Evolutionary conservation across 2,797 vertebrate species (phyloP).

Genomic region (Coregonus suidteri): DNA sequence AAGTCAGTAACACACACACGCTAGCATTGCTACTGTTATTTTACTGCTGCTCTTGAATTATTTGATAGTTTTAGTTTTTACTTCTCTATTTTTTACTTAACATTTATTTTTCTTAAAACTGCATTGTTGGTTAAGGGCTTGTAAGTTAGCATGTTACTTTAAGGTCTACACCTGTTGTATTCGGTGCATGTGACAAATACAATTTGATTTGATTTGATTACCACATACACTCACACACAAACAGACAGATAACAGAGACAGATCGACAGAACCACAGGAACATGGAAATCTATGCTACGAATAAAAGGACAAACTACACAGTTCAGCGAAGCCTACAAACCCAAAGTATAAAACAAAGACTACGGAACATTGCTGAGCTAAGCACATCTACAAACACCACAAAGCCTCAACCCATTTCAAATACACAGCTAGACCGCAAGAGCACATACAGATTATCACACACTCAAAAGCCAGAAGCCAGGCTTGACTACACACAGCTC

Average conservation of each 20-base stretch:
- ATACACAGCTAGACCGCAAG: too few species aligned
- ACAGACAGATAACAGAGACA: background rate
- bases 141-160: too few species aligned
- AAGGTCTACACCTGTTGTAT: too few species aligned
- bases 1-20: constrained; percentile 17
- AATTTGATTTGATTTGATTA: too few species aligned
- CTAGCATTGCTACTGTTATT: too few species aligned
- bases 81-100: too few species aligned
- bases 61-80: too few species aligned
- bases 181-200: too few species aligned
- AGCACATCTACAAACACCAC: constrained; percentile 38
- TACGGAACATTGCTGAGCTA: constrained; percentile 31
- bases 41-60: too few species aligned
- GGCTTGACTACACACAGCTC: constrained; percentile 3
- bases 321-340: constrained; percentile 45
- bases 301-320: constrained; percentile 49
- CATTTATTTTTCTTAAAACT: too few species aligned
- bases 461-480: background rate
- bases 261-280: background rate
- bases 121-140: too few species aligned
- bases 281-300: background rate
- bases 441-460: too few species aligned
- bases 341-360: constrained; percentile 14
- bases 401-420: background rate
- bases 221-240: background rate